A percentile compares a stretch with the other conserved stretches of the same genome.
Conservation (phyloP, 2,888 invertebrate genomes). For the Cephus sareptanus region DNA sequence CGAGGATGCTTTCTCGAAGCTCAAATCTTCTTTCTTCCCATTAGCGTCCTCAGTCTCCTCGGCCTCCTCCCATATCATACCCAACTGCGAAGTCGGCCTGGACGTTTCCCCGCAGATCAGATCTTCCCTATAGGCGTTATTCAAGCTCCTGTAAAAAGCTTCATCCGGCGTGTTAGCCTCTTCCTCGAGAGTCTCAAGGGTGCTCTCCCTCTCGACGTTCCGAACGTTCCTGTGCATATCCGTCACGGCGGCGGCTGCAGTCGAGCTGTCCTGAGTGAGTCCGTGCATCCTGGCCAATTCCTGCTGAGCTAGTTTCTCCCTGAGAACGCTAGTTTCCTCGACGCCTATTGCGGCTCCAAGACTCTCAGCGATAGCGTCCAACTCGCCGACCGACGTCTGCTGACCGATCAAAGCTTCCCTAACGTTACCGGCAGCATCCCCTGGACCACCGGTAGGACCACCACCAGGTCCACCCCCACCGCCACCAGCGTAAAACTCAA, state of each 20-base stretch:
- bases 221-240: conserved; percentile 58
- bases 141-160: conserved; percentile 88
- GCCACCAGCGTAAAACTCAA: conserved; percentile 80
- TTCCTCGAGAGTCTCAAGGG: conserved; percentile 62
- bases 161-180: conserved; percentile 79
- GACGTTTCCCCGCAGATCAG: conserved; percentile 73
- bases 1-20: conserved; percentile 13
- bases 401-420: conserved; percentile 48
- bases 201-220: conserved; percentile 57
- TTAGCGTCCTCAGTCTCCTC: conserved; percentile 76
- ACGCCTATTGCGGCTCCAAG: conserved; percentile 56
- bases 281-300: conserved; percentile 58
- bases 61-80: conserved; percentile 89
- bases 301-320: conserved; percentile 58
- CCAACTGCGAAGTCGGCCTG: conserved; percentile 78
- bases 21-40: conserved; percentile 58
- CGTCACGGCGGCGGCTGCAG: conserved; percentile 46
- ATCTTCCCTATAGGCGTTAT: conserved; percentile 88
- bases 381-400: conserved; percentile 53
- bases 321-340: conserved; percentile 55
- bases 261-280: conserved; percentile 47
- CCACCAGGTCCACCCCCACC: conserved; percentile 70
- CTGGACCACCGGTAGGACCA: conserved; percentile 33
- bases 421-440: conserved; percentile 42
- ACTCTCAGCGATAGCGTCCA: conserved; percentile 61